Percentiles rank a stretch among this genome's conserved stretches.
Conservation (phyloP, 2,797 vertebrate species). For the Loris lydekkerianus region DNA sequence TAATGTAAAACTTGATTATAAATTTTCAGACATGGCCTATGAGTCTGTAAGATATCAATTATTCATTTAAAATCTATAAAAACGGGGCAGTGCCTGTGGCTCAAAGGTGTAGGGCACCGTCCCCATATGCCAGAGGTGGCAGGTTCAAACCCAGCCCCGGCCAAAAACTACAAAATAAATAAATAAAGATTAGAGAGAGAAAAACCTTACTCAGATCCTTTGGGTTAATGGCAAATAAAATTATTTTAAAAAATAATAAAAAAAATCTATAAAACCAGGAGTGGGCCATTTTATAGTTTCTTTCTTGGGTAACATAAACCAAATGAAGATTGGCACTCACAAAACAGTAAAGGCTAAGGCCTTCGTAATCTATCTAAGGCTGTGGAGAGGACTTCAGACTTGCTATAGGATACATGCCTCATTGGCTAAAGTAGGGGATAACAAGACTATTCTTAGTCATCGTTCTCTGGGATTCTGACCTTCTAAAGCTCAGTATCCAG, state of each 20-base stretch:
- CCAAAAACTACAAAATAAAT: too few species aligned
- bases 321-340: neutral
- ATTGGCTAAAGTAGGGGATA: conserved; percentile 12
- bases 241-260: neutral
- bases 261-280: neutral
- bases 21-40: neutral
- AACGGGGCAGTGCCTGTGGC: too few species aligned
- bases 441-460: neutral
- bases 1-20: conserved; percentile 45
- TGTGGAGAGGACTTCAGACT: neutral
- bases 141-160: too few species aligned
- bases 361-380: neutral
- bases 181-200: neutral
- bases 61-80: conserved; percentile 56
- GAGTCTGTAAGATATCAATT: neutral
- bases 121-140: too few species aligned
- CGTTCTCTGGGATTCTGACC: conserved; percentile 54
- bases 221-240: neutral
- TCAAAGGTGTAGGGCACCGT: too few species aligned
- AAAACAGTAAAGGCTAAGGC: conserved; percentile 7
- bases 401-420: neutral
- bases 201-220: neutral
- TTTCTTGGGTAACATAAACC: conserved; percentile 38
- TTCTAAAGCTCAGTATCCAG: neutral
- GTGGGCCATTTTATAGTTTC: conserved; percentile 24